Base-by-base conservation (phyloP, 2,797 vertebrate species). In the Gobionotothen gibberifrons region DNA sequence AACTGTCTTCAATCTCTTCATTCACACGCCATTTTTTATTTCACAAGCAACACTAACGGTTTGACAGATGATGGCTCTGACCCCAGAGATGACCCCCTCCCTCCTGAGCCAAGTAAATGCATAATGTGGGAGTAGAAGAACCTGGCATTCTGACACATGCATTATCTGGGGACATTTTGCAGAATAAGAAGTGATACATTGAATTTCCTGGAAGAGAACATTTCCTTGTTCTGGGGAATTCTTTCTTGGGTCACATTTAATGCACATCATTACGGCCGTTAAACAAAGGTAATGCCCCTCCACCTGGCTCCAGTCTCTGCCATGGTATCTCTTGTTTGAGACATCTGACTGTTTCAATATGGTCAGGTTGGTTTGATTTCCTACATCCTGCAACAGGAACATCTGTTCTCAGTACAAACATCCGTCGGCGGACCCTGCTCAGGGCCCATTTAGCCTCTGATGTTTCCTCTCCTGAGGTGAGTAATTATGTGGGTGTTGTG, bases 361-460 rank as follows among this genome's bases (percentile, higher is more conserved):
- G 49, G 32, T 49, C 0, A 4, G 13, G 19, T 19, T 8, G 22
- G 46, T 76, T 75, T 54, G 43, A 72, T 77, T 29, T 62, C 39
- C 40, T 47, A 26, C 26, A 69, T 49, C 54, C 60, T 46, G 21
- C 46, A 66, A 53, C 61, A 15, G 8, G 21, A 75, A 82, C 84
- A 85, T 87, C 76, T 89, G 80, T 74, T 78, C 48, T 60, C 54
- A 22, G 60, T 21, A 48, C 63, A 69, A 72, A 71, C 52, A 62
- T 51, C 29, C 17, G 3, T 11, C 8, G 2, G 40, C 9, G 3
- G 69, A 42, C 56, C 66, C 39, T 48, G 21, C 58, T 55, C 12
- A 19, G 8, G 7, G 8, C 36, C 51, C 9, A 5, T 22, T 70
- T 62, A 64, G 57, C 49, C 29, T 52, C 46, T 44, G 26, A 26